Evolutionary conservation across 1,140 invertebrate genomes (phyloP).

Genomic region (Formica selysi): DNA sequence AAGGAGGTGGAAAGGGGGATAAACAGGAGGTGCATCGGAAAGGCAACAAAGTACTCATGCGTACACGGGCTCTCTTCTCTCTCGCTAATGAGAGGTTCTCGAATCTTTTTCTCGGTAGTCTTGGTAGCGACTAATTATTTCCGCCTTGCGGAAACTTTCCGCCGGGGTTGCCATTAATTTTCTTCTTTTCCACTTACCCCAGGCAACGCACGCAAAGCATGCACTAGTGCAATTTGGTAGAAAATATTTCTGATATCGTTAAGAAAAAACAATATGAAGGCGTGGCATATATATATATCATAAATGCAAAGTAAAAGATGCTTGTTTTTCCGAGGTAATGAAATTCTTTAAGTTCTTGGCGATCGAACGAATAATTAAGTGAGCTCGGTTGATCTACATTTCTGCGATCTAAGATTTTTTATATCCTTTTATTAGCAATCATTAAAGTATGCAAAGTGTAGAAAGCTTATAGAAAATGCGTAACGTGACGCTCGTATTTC

Average conservation of each 20-base stretch:
- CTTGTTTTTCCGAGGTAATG: background rate
- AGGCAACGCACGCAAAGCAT: background rate
- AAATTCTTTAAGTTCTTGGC: background rate
- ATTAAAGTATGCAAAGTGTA: background rate
- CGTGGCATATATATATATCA: no score
- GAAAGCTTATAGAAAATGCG: background rate
- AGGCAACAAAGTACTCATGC: slow-evolving; percentile 50
- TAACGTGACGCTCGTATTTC: background rate
- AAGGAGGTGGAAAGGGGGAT: background rate
- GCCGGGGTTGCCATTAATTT: slow-evolving; percentile 50
- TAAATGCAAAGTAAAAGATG: background rate
- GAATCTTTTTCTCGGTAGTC: slow-evolving; percentile 31
- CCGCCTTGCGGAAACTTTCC: slow-evolving; percentile 38
- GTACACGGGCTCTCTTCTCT: slow-evolving; percentile 28
- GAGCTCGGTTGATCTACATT: background rate
- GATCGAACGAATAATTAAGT: background rate
- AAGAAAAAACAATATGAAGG: background rate
- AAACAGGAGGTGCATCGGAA: slow-evolving; percentile 27
- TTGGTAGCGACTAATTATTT: slow-evolving; percentile 67
- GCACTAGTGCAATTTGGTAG: background rate
- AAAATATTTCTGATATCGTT: slow-evolving; percentile 32
- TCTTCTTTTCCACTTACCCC: slow-evolving; percentile 29
- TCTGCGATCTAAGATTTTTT: background rate
- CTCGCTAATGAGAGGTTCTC: slow-evolving; percentile 63
- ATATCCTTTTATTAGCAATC: background rate